Evolutionary conservation across 2,888 invertebrate genomes (phyloP).

Genomic region (Tetropium fuscum): DNA sequence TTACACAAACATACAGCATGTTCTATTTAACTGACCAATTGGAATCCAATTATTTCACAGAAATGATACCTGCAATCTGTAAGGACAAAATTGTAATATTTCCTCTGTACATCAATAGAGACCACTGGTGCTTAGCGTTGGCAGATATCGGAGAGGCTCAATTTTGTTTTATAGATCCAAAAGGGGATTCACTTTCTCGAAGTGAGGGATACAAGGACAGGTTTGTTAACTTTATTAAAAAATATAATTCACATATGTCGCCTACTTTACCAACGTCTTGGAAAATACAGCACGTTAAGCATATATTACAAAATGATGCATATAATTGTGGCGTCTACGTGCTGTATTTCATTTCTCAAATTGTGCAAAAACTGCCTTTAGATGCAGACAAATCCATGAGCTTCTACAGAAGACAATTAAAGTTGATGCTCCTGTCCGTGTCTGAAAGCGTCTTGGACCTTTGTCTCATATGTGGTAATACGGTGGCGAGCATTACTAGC

Average conservation of each 20-base stretch:
- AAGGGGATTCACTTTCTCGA: neutral
- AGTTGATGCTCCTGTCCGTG: neutral
- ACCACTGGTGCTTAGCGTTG: neutral
- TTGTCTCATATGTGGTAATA: neutral
- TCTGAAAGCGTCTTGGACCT: neutral
- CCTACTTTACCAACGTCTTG: neutral
- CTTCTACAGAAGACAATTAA: neutral
- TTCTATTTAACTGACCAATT: neutral
- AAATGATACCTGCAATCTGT: neutral
- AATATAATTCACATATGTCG: neutral
- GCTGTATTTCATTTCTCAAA: neutral
- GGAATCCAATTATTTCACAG: neutral
- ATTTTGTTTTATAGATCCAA: conserved; percentile 1
- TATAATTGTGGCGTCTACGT: neutral
- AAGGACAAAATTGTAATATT: neutral
- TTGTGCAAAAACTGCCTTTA: neutral
- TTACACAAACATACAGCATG: neutral
- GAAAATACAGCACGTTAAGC: neutral
- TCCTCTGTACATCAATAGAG: conserved; percentile 1
- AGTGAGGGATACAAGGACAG: neutral
- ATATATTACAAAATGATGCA: neutral
- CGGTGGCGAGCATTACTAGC: neutral
- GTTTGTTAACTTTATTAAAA: neutral
- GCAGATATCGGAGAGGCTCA: neutral
- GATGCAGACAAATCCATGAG: neutral